Evolutionary conservation across 2,888 invertebrate genomes (phyloP), one percentile per base, ranked within the genome.

Genomic region (Megaustenia siamemsis): DNA sequence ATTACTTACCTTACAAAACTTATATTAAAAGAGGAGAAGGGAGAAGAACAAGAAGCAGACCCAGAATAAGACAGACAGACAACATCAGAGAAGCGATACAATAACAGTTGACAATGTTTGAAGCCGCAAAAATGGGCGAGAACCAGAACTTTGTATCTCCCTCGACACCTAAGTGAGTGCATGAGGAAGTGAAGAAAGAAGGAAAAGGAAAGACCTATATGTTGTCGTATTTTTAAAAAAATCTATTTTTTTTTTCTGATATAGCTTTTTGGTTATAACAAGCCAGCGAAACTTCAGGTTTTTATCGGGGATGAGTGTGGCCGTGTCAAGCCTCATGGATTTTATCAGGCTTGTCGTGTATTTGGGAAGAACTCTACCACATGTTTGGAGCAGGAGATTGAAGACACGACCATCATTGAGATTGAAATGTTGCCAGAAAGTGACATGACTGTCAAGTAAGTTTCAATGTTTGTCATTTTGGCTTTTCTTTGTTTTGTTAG

Each of bases 281-380:
- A 97, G 93, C 96, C 97, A 40, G 96, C 98, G 1, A 96, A 96
- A 21, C 95, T 99, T 89, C 98, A 98, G 95, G 97, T 97, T 92
- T 98, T 97, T 94, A 98, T 98, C 92, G 98, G 98, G 60, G 97
- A 97, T 28, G 98, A 98, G 93, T 95, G 97, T 76, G 98, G 98
- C 0, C 96, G 97, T 86, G 97, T 97, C 15, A 96, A 97, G 10
- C 98, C 98, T 0, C 99, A 99, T 94, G 98, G 98, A 96, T 98
- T 98, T 94, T 99, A 99, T 95, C 98, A 98, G 94, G 98, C 98
- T 4, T 98, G 98, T 93, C 96, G 97, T 87, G 99, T 99, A 0
- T 97, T 97, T 86, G 98, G 99, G 8, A 99, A 99, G 95, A 98
- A 98, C 94, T 98, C 98, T 21, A 98, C 98, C 1, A 97, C 97